A percentile compares a stretch with the other conserved stretches of the same genome.
These are phyloP conservation scores for Phortica variegata DNA, from an alignment of 1,140 invertebrate species.

Conservation along the genomic window DNA sequence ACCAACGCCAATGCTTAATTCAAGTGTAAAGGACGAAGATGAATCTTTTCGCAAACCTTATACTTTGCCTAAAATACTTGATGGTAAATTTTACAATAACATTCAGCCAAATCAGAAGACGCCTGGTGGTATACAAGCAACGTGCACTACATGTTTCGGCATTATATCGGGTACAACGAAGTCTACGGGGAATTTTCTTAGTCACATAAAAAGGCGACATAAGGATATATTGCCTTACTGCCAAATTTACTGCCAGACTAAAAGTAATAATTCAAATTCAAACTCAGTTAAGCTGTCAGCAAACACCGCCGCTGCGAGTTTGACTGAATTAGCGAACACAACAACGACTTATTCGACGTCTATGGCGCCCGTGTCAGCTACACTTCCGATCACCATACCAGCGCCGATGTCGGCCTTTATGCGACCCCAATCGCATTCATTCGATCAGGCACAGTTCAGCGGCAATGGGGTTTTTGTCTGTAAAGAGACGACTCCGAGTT, in stretches of 20 bases:
- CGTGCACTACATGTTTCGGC: constrained; percentile 47
- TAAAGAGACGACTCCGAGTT: no score
- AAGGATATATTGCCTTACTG: constrained; percentile 42
- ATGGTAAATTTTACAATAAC: constrained; percentile 52
- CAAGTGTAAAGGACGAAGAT: constrained; percentile 29
- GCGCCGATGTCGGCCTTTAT: constrained; percentile 20
- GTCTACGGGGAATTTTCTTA: constrained; percentile 49
- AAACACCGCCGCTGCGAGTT: not conserved
- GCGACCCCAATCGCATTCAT: constrained; percentile 20
- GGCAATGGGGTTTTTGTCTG: no score
- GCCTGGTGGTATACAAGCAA: constrained; percentile 45
- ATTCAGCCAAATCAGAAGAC: constrained; percentile 51
- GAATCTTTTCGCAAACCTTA: constrained; percentile 34
- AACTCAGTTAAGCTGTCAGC: constrained; percentile 4
- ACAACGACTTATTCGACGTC: constrained; percentile 15
- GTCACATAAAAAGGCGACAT: constrained; percentile 48
- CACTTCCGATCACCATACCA: not conserved
- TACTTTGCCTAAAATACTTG: constrained; percentile 45
- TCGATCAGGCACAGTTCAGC: no score
- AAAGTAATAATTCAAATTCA: constrained; percentile 18
- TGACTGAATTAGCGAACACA: constrained; percentile 2
- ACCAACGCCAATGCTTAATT: constrained; percentile 8
- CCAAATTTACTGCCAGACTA: constrained; percentile 48
- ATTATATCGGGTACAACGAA: constrained; percentile 49
- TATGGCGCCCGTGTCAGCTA: constrained; percentile 1